Evolutionary conservation across 2,113 vertebrate species (phyloP), one percentile per base, ranked within the genome.

Genomic region (Burhinus oedicnemus): DNA sequence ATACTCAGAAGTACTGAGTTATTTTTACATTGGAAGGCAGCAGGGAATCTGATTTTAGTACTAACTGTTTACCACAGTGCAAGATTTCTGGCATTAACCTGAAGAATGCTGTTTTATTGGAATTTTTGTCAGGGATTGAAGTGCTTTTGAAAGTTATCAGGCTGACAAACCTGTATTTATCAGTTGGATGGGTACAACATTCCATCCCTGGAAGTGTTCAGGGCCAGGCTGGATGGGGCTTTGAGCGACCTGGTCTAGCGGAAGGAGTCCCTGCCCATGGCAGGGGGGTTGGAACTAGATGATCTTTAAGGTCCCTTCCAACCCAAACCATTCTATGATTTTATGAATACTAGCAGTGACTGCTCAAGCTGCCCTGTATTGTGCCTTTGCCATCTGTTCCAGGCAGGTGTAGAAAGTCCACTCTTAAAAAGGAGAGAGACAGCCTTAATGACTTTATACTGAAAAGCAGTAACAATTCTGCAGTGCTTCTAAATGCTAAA

Each of bases 21-120:
- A 87, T 93, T 96, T 96, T 96, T 88, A 94, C 66, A 62, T 49
- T 90, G 66, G 51, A 95, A 95, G 36, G 25, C 82, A 91, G 13
- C 23, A 87, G 64, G 68, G 30, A 54, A 22, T 40, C 93, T 92
- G 93, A 66, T 93, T 55, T 95, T 64, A 96, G 81, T 72, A 26
- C 23, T 95, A 60, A n/a, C 49, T 83, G 15, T 45, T 94, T 44
- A 87, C 29, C 17, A 91, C 4, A 8, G 26, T 79, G 51, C 68
- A 80, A 44, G 21, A 54, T 87, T 77, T 93, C 51, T 92, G 76
- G 20, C 47, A 81, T 83, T 86, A 90, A 85, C 55, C 64, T 77
- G 36, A 68, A 78, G 47, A 96, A 81, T 13, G 26, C 38, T 36
- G 6, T 26, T 89, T 84, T 62, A 15, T 25, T 69, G 40, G 20